Conservation (phyloP, 2,113 vertebrate genomes). For the Neomonachus schauinslandi region DNA sequence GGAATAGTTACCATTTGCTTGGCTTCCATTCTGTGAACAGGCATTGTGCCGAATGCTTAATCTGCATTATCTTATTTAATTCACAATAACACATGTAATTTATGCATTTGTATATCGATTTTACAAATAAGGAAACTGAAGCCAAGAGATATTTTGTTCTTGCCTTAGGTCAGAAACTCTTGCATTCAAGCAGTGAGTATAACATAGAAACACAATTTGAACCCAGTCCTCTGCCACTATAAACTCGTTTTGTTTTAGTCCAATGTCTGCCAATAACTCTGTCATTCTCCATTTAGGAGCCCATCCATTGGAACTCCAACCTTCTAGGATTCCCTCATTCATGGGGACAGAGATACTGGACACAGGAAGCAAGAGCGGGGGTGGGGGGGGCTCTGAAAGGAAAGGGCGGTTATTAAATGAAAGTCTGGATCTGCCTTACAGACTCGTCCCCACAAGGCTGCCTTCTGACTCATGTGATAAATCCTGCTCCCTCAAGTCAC, state of each 20-base stretch:
- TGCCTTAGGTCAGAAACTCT: neutral
- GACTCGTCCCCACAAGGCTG: neutral
- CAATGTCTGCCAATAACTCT: neutral
- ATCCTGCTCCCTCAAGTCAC: conserved; percentile 44
- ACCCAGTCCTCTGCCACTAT: neutral
- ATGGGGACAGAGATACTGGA: neutral
- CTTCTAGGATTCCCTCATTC: neutral
- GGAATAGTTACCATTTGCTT: neutral
- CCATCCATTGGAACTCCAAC: neutral
- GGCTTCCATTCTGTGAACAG: neutral
- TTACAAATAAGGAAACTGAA: conserved; percentile 27
- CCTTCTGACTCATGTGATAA: conserved; percentile 51
- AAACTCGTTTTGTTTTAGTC: neutral
- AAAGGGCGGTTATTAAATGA: neutral
- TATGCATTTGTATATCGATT: neutral
- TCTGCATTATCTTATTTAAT: neutral
- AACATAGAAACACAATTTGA: neutral
- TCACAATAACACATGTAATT: neutral
- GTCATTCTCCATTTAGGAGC: neutral
- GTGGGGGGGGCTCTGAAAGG: neutral
- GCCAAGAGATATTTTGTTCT: neutral
- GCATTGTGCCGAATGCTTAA: neutral
- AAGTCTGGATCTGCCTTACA: neutral
- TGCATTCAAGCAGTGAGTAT: neutral
- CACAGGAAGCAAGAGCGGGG: neutral